Evolutionary conservation across 2,113 vertebrate species (phyloP).

Genomic region (Muntiacus muntjak): DNA sequence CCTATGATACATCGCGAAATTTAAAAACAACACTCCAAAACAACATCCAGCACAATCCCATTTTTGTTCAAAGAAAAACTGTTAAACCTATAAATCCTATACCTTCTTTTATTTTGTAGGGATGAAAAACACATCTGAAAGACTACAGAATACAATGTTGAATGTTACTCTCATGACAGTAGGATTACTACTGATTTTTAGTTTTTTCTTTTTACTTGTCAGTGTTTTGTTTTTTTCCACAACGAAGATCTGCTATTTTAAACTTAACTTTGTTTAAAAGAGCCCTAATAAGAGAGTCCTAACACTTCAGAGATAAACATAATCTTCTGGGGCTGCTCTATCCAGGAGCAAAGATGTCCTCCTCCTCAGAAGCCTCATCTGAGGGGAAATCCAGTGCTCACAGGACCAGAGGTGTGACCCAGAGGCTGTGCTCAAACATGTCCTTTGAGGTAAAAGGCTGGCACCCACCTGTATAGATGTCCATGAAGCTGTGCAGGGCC

Average conservation of each 20-base stretch:
- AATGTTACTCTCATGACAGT: not conserved
- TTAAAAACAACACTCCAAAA: not conserved
- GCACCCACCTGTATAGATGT: slow-evolving; percentile 92
- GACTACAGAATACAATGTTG: not conserved
- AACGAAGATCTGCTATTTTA: not conserved
- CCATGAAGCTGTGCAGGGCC: slow-evolving; percentile 94
- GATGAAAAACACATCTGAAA: not conserved
- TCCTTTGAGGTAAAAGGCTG: not conserved
- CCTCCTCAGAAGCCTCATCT: not conserved
- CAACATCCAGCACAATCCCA: not conserved
- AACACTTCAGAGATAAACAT: not conserved
- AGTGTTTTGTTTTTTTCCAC: not conserved
- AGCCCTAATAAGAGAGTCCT: not conserved
- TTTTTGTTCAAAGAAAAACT: slow-evolving; percentile 24
- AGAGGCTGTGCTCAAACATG: not conserved
- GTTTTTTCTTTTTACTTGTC: not conserved
- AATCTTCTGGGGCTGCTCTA: not conserved
- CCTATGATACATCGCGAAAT: not conserved
- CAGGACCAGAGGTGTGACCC: not conserved
- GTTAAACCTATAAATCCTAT: not conserved
- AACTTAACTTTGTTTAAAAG: not conserved
- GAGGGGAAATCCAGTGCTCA: not conserved
- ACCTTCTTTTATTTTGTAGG: not conserved
- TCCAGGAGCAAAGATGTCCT: not conserved
- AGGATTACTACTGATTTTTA: not conserved